Evolutionary conservation across 2,888 invertebrate species (phyloP).

Genomic region (Didymodactylos carnosus): DNA sequence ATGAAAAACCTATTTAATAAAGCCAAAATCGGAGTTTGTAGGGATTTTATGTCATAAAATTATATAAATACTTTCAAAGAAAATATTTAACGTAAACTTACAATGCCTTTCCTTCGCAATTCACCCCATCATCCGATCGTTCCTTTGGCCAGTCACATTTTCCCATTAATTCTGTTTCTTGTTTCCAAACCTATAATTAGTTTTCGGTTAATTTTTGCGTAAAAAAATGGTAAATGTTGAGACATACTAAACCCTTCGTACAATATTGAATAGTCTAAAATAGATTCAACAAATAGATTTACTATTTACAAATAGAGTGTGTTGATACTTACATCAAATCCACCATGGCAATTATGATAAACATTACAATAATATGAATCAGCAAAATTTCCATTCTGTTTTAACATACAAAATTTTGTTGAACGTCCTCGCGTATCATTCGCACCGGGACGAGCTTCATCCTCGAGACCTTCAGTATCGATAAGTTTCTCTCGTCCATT

Average conservation of each 20-base stretch:
- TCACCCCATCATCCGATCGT: conserved; percentile 1
- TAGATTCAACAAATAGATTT: no score
- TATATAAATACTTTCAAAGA: no score
- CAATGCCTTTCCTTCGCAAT: conserved; percentile 6
- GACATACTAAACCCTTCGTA: conserved; percentile 8
- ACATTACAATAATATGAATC: conserved; percentile 15
- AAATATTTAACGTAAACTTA: conserved; percentile 4
- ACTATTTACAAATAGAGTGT: no score
- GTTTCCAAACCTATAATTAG: conserved; percentile 3
- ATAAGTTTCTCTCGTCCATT: conserved; percentile 12
- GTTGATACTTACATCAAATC: no score
- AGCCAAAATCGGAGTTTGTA: no score
- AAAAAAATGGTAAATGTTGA: no score
- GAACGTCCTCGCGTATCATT: conserved; percentile 9
- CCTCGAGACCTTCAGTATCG: conserved; percentile 8
- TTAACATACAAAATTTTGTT: conserved; percentile 14
- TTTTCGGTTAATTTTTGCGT: no score
- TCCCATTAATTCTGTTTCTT: conserved; percentile 5
- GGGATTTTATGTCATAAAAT: no score
- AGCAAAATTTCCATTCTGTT: conserved; percentile 14
- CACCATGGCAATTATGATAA: conserved; percentile 14
- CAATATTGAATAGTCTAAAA: conserved; percentile 15
- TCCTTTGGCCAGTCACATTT: conserved; percentile 10
- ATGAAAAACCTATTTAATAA: conserved; percentile 10
- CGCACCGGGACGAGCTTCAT: conserved; percentile 8